Conservation (phyloP, 2,113 vertebrate species). For the Salvator merianae region DNA sequence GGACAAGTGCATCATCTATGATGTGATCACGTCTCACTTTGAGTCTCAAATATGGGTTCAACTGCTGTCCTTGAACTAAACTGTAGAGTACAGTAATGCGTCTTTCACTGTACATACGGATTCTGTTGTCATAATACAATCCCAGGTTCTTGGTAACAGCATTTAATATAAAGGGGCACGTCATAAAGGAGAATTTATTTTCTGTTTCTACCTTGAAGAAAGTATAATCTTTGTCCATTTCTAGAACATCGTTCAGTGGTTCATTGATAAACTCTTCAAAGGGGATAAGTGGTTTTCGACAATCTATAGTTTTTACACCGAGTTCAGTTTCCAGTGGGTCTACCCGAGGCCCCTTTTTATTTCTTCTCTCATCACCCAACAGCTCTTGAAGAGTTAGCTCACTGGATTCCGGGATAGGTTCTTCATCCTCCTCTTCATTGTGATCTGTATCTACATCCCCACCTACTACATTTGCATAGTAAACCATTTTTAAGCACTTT, state of each 20-base stretch:
- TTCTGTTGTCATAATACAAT: slow-evolving; percentile 98
- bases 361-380: slow-evolving; percentile 92
- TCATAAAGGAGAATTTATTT: slow-evolving; percentile 99
- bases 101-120: slow-evolving; percentile 98
- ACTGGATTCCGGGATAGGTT: slow-evolving; percentile 87
- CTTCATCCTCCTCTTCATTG: slow-evolving; percentile 95
- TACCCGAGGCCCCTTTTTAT: slow-evolving; percentile 90
- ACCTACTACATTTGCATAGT: slow-evolving; percentile 93
- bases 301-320: slow-evolving; percentile 89
- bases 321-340: slow-evolving; percentile 94
- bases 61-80: slow-evolving; percentile 93
- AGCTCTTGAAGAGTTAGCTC: slow-evolving; percentile 94
- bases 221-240: slow-evolving; percentile 99
- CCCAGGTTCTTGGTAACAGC: slow-evolving; percentile 96
- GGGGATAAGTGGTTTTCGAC: slow-evolving; percentile 89
- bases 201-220: slow-evolving; percentile 99
- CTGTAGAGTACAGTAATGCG: slow-evolving; percentile 98
- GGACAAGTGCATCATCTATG: slow-evolving; percentile 95
- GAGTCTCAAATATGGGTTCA: slow-evolving; percentile 92
- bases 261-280: slow-evolving; percentile 98
- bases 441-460: slow-evolving; percentile 90
- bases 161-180: slow-evolving; percentile 95
- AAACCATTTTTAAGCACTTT: slow-evolving; percentile 96
- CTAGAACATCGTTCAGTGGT: slow-evolving; percentile 95
- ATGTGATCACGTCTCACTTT: slow-evolving; percentile 97